phyloP scores from a whole-genome alignment of 2,113 vertebrate genomes.

The Patagioenas fasciata region DNA sequence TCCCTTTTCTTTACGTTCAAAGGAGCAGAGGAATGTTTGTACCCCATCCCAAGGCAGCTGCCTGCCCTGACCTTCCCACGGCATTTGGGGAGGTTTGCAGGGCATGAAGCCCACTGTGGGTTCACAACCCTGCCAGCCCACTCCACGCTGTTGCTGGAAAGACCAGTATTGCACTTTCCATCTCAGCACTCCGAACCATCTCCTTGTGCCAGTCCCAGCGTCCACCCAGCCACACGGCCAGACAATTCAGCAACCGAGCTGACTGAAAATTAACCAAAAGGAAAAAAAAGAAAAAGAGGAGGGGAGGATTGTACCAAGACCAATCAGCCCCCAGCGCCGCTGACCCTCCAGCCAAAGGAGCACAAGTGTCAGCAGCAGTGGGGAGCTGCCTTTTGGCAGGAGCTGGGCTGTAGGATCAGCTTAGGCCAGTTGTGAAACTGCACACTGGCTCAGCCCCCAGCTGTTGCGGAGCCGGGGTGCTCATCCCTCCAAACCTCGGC shows the following conservation, averaged over 20 bases:
- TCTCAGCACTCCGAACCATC: fast-evolving
- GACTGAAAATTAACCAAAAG: not conserved
- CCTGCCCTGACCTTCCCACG: not conserved
- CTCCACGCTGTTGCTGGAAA: not conserved
- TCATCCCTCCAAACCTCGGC: fast-evolving
- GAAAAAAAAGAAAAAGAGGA: not conserved
- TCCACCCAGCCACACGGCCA: fast-evolving
- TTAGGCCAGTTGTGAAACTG: constrained; percentile 13
- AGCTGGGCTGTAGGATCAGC: not conserved
- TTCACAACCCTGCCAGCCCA: not conserved
- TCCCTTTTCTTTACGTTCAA: not conserved
- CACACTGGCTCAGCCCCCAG: not conserved
- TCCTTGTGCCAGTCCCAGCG: not conserved
- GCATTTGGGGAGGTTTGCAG: not conserved
- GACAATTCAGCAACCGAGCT: not conserved
- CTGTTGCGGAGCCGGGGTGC: not conserved
- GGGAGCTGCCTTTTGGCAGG: not conserved
- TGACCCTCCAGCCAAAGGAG: not conserved
- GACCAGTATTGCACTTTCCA: not conserved
- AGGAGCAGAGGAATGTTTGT: constrained; percentile 15
- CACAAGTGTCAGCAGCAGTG: not conserved
- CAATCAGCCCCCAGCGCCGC: fast-evolving
- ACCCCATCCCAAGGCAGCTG: not conserved
- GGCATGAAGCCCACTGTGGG: not conserved
- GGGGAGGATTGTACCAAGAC: not conserved